Conservation (phyloP, 2,113 vertebrate genomes). For the Aphyosemion australe region DNA sequence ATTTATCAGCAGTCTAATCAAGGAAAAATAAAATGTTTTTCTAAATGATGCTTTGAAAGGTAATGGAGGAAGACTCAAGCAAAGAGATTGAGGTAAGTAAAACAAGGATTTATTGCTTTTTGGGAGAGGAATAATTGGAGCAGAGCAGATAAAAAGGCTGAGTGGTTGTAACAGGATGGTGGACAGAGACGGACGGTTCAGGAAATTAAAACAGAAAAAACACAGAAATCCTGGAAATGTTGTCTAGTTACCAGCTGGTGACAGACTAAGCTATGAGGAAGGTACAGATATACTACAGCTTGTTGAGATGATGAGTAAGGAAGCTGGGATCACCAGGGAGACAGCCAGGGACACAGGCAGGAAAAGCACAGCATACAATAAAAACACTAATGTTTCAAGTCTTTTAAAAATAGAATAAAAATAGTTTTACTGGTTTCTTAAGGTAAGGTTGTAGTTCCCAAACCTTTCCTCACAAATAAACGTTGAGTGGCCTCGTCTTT, state of each 20-base stretch:
- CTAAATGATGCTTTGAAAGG: background rate
- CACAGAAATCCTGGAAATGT: background rate
- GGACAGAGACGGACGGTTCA: background rate
- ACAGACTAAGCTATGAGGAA: background rate
- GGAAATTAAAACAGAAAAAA: background rate
- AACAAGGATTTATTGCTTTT: conserved; percentile 1
- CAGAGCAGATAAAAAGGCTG: background rate
- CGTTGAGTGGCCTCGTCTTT: too few species aligned
- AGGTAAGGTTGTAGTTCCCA: too few species aligned
- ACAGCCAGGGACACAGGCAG: background rate
- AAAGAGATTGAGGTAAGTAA: background rate
- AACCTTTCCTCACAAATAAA: too few species aligned
- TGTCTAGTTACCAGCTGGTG: background rate
- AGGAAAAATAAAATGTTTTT: background rate
- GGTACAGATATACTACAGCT: background rate
- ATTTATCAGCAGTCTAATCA: background rate
- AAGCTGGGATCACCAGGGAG: background rate
- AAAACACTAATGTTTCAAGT: too few species aligned
- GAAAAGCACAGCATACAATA: background rate
- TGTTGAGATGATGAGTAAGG: background rate
- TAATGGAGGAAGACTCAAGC: background rate
- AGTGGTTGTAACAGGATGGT: background rate
- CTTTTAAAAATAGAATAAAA: too few species aligned
- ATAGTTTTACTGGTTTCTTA: too few species aligned
- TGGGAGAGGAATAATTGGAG: background rate